Evolutionary conservation across 2,888 invertebrate species (phyloP), one percentile per base, ranked within the genome.

Genomic region (Barypeithes pellucidus): DNA sequence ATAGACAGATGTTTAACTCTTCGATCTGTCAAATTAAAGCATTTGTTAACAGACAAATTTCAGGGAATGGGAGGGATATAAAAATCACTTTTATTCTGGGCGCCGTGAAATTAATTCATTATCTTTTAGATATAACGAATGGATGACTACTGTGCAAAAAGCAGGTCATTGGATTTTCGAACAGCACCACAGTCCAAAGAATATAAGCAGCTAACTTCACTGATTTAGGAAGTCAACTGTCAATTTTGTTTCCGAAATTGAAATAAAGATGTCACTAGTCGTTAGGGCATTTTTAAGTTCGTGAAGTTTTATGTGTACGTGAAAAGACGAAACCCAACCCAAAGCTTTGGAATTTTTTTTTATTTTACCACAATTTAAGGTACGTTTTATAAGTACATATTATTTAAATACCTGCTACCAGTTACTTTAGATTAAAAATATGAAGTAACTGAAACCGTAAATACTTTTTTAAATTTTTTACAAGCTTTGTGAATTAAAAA

Each of bases 281-380:
- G 11, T 5, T 29, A 52, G 52, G 0, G 52, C 52, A 52, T 52
- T 45, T 59, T 66, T 47, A 59, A 18, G 63, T 45, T 59, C 16
- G 5, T 72, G 61, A 61, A 67, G 76, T 74, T 78, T 77, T 74
- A 65, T 78, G 77, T 77, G 77, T 79, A 62, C 67, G 67, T 72
- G 67, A 61, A 47, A 47, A 54, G 54, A 16, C 76, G 77, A 79
- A 81, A 81, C 81, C 81, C 81, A 81, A 81, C 81, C 81, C 81
- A 80, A 80, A 81, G 79, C 76, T 79, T 77, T 72, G 60, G 70
- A 72, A 69, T 72, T 75, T 66, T 5, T 71, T 60, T 8, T 54
- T 5, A 29, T 68, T 67, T 67, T 66, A 54, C 7, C 11, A 41
- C 22, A 16, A 47, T 36, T 11, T 68, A 75, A 76, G 73, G 73